These are phyloP conservation scores for Galerucella pusilla DNA, from an alignment of 2,888 invertebrate species.

Conservation along the genomic window DNA sequence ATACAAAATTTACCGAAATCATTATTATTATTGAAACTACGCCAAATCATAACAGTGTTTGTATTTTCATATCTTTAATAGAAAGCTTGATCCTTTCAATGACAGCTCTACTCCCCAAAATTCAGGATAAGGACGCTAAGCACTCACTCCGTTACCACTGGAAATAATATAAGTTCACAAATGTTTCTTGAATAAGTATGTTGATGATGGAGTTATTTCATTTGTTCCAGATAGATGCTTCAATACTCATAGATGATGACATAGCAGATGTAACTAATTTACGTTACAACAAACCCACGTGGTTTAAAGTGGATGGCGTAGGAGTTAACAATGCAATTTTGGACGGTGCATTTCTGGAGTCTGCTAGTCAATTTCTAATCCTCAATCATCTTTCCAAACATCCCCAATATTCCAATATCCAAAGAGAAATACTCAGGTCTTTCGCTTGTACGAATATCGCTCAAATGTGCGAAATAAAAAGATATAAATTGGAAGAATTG, in stretches of 20 bases:
- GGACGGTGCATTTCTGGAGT: conserved; percentile 7
- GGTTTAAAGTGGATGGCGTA: conserved; percentile 1
- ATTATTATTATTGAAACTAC: too few relatives aligned
- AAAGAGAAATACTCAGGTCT: background rate
- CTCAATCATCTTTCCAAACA: conserved; percentile 16
- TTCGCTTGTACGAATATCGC: background rate
- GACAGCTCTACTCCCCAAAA: too few relatives aligned
- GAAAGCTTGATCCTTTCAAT: too few relatives aligned
- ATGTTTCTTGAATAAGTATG: background rate
- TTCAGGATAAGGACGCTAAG: too few relatives aligned
- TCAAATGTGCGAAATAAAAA: background rate
- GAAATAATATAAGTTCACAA: too few relatives aligned
- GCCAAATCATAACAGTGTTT: too few relatives aligned
- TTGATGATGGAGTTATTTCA: background rate
- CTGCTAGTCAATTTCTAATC: background rate
- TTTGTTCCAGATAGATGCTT: background rate
- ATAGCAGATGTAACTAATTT: background rate
- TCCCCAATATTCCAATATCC: conserved; percentile 12
- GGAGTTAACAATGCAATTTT: conserved; percentile 2
- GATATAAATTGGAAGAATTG: background rate
- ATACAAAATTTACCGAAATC: too few relatives aligned
- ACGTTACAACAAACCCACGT: conserved; percentile 21
- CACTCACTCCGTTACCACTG: too few relatives aligned
- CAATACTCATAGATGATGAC: conserved; percentile 18
- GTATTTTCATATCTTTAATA: too few relatives aligned